Base-by-base conservation (phyloP, 2,113 vertebrate species). In the Pseudorhombus dupliciocellatus region DNA sequence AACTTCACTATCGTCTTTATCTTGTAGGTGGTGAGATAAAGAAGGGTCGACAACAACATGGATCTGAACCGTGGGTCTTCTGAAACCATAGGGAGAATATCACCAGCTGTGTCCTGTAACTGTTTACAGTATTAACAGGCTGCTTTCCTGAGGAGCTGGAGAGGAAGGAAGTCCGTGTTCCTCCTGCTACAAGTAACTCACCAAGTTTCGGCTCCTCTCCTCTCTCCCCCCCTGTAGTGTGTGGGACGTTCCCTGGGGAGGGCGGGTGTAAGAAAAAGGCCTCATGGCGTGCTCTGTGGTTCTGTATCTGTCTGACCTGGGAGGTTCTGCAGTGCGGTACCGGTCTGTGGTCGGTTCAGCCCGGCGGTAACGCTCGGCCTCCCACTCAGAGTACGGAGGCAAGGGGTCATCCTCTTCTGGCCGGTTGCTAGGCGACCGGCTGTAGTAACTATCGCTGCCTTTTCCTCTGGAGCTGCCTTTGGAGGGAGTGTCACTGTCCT, bases 341-440 rank as follows among this genome's bases (percentile, higher is more conserved):
- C 87, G 77, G 42, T 90, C 85, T 0, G 69, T 0, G 40, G 68
- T 75, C 1, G 10, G 26, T 21, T 84, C 73, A 70, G 91, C 72
- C 90, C 90, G 89, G 77, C 94, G 92, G 92, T 93, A 68, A 26
- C 90, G 85, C 81, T 91, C 93, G 0, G 76, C 85, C 90, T 97
- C 97, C 30, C 44, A 58, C 92, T 98, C 97, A 0, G 93, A 95
- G 92, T 99, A 98, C 0, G 97, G 97, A 15, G 96, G 97, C 88
- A 98, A 76, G 54, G 93, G 65, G 77, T 98, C 96, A 16, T 97
- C 97, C 62, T 95, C 89, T 48, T 93, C 93, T 0, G 92, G 93
- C 53, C 84, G 94, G 87, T 83, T 94, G 91, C n/a, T 94, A 0
- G 61, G 93, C 37, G 73, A 93, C 74, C 1, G 86, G 77, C 89